phyloP scores from a whole-genome alignment of 2,888 invertebrate genomes.

The Trichogramma dendrolimi region DNA sequence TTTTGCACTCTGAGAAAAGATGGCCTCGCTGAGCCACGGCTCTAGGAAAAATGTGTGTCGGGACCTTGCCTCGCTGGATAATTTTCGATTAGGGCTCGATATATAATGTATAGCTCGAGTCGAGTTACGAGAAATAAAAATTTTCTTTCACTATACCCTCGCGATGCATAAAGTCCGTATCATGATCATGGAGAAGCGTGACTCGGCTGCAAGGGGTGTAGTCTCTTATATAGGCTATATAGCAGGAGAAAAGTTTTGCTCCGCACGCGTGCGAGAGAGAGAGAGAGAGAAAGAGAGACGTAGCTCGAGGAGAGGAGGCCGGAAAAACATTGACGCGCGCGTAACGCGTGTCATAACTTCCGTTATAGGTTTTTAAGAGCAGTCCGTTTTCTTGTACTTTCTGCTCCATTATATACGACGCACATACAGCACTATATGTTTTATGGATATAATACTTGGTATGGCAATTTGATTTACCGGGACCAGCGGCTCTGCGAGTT shows the following conservation, averaged over 20 bases:
- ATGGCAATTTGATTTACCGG: slow-evolving; percentile 38
- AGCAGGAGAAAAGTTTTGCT: slow-evolving; percentile 19
- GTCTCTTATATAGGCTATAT: neutral
- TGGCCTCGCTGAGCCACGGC: no score
- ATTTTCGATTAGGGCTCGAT: no score
- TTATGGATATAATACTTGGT: neutral
- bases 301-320: slow-evolving; percentile 1
- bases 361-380: slow-evolving; percentile 38
- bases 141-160: no score
- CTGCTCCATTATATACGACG: neutral
- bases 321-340: slow-evolving; percentile 27
- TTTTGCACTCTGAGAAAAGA: no score
- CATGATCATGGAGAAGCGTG: no score
- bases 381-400: slow-evolving; percentile 12
- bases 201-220: no score
- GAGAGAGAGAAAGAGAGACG: no score
- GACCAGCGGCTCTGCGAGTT: slow-evolving; percentile 23
- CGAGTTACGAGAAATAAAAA: no score
- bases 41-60: no score
- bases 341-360: slow-evolving; percentile 33
- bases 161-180: no score
- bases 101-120: no score
- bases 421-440: neutral
- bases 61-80: no score
- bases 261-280: slow-evolving; percentile 1